Evolutionary conservation across 1,140 invertebrate genomes (phyloP).

Genomic region (Drosophila micromelanica): DNA sequence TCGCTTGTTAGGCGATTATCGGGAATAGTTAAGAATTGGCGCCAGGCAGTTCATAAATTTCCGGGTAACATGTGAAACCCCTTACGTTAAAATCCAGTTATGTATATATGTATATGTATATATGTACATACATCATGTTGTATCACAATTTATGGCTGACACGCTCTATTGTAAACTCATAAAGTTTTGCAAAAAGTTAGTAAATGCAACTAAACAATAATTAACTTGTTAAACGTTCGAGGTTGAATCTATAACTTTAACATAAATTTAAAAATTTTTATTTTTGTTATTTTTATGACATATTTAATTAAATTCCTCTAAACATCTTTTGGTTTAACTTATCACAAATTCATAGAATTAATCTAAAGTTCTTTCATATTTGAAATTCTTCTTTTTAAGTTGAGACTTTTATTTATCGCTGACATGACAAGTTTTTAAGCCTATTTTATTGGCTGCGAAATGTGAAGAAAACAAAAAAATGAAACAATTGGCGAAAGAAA

Average conservation of each 20-base stretch:
- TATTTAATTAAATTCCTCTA: no score
- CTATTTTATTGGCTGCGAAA: not conserved
- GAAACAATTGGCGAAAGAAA: not conserved
- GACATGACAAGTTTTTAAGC: no score
- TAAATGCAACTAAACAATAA: constrained; percentile 7
- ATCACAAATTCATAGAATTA: no score
- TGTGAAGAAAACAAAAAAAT: no score
- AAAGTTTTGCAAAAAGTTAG: constrained; percentile 24
- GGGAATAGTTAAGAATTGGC: constrained; percentile 45
- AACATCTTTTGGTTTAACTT: no score
- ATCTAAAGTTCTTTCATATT: no score
- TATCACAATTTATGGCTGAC: constrained; percentile 14
- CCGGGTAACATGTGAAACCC: constrained; percentile 12
- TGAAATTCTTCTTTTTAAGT: no score
- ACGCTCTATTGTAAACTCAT: constrained; percentile 31
- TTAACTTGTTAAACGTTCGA: no score
- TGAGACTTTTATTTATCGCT: no score
- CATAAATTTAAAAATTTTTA: no score
- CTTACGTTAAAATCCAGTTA: not conserved
- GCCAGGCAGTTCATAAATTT: constrained; percentile 27
- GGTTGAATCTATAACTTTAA: no score
- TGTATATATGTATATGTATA: not conserved
- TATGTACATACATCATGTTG: constrained; percentile 3
- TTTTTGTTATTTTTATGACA: no score
- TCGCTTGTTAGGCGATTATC: constrained; percentile 39